Evolutionary conservation across 1,140 invertebrate genomes (phyloP).

Genomic region (Sarcophaga peregrina): DNA sequence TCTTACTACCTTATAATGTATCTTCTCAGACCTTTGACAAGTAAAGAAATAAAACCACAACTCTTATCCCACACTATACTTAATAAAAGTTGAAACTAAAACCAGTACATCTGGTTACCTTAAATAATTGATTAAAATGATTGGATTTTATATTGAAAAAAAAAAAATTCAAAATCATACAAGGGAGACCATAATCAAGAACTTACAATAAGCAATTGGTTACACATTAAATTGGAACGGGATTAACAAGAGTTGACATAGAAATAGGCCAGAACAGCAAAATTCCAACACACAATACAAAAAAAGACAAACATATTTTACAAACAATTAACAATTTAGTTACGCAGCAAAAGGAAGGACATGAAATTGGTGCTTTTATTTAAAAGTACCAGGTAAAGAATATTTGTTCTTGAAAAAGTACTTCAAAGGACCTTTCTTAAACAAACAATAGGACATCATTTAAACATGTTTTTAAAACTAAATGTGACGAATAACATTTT

Average conservation of each 20-base stretch:
- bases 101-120: slow-evolving; percentile 21
- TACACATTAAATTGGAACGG: slow-evolving; percentile 19
- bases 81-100: neutral
- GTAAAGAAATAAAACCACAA: slow-evolving; percentile 26
- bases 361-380: neutral
- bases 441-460: neutral
- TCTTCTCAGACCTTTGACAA: neutral
- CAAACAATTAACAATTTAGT: slow-evolving; percentile 43
- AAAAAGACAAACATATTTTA: slow-evolving; percentile 36
- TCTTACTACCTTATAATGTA: no score
- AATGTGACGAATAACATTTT: slow-evolving; percentile 38
- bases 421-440: neutral
- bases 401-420: neutral
- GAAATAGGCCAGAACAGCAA: neutral
- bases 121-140: slow-evolving; percentile 25
- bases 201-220: slow-evolving; percentile 30
- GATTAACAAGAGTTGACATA: slow-evolving; percentile 27
- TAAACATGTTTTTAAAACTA: slow-evolving; percentile 10
- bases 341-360: neutral
- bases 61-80: neutral
- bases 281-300: neutral
- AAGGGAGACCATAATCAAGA: no score
- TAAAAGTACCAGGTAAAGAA: no score
- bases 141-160: neutral
- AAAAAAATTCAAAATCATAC: neutral